Evolutionary conservation across 1,140 invertebrate species (phyloP).

Genomic region (Sipha flava): DNA sequence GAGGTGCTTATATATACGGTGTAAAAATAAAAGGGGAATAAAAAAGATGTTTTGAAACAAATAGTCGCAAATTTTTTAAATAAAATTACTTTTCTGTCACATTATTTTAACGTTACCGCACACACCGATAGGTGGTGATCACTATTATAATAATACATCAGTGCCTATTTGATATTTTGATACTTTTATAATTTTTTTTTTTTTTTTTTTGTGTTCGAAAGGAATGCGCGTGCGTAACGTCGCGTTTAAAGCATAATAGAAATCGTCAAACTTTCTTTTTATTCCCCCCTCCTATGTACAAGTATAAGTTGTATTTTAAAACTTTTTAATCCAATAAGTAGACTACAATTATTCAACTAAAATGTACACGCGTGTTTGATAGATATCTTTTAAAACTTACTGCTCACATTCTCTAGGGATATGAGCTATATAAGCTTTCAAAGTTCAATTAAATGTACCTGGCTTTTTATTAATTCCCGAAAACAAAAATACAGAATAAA

Average conservation of each 20-base stretch:
- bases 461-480: not conserved
- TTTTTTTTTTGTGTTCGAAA: not conserved
- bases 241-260: not conserved
- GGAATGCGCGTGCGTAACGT: not conserved
- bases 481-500: not conserved
- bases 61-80: not conserved
- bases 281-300: not conserved
- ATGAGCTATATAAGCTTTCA: not conserved
- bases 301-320: not conserved
- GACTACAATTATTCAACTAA: not conserved
- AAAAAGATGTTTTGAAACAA: not conserved
- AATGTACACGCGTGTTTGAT: not conserved
- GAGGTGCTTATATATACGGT: not conserved
- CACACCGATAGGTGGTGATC: not conserved
- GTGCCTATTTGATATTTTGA: not conserved
- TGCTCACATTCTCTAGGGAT: not conserved
- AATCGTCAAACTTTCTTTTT: not conserved
- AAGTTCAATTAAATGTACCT: conserved; percentile 1
- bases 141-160: no score
- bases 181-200: not conserved
- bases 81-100: not conserved
- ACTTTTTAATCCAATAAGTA: conserved; percentile 2
- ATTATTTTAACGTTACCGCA: not conserved
- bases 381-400: not conserved
- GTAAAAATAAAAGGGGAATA: not conserved